A percentile compares a stretch with the other conserved stretches of the same genome.
phyloP scores from a whole-genome alignment of 2,113 vertebrate species.

The Corythornis madagascariensis region DNA sequence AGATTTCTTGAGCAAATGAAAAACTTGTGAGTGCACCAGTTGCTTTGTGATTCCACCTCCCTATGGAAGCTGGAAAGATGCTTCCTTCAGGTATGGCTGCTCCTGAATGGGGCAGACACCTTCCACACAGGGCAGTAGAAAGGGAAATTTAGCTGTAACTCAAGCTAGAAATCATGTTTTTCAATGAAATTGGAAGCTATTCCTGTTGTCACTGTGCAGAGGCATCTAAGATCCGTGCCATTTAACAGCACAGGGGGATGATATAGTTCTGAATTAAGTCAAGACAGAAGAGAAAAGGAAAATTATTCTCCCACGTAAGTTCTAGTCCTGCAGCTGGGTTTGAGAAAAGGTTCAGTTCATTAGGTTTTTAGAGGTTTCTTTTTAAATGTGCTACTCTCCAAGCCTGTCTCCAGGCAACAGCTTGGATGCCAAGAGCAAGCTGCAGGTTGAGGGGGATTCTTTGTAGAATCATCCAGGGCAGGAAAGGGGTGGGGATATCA shows the following conservation, averaged over 20 bases:
- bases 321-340: background rate
- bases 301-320: background rate
- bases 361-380: background rate
- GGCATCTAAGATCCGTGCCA: background rate
- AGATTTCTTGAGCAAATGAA: background rate
- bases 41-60: background rate
- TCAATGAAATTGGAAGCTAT: background rate
- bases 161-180: background rate
- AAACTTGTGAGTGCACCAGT: background rate
- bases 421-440: background rate
- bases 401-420: background rate
- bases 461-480: background rate
- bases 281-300: background rate
- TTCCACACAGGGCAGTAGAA: background rate
- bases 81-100: background rate
- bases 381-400: background rate
- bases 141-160: background rate
- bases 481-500: background rate
- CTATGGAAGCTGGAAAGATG: background rate
- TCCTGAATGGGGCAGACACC: background rate
- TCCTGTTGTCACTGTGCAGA: background rate
- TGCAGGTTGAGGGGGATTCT: background rate
- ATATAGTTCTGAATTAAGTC: background rate
- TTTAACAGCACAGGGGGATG: background rate
- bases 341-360: background rate